Evolutionary conservation across 2,888 invertebrate species (phyloP), one percentile per base, ranked within the genome.

Genomic region (Adela reaumurella): DNA sequence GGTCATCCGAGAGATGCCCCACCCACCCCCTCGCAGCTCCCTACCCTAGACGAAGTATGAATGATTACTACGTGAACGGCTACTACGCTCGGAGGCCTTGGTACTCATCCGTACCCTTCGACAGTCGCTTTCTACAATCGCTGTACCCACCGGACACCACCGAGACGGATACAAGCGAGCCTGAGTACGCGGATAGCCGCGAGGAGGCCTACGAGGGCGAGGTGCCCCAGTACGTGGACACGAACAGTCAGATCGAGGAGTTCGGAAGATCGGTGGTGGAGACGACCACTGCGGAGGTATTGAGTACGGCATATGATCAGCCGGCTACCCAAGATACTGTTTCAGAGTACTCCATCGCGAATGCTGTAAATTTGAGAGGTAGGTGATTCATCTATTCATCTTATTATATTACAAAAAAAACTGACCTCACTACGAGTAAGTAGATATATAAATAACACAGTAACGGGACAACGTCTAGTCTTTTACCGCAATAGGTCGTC

Each of bases 351-450:
- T 72, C 73, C 1, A 63, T 74, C 35, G 69, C 74, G 48, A 74
- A 74, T 70, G 68, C 65, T 63, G 67, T 77, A 28, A 77, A 76
- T 60, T 64, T 72, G 52, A 70, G 76, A 69, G 77, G 77, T 77
- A 52, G 57, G 64, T 57, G 18, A 47, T 53, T 20, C 43, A 6
- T 24, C 24, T 24, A 24, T 24, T 24, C 8, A 8, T 8, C 4
- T 24, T 24, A 6, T 24, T 24, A 24, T 24, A 24, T 24, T 24
- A 24, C n/a, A n/a, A n/a, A n/a, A n/a, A n/a, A n/a, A n/a, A n/a
- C n/a, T n/a, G n/a, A n/a, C n/a, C n/a, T n/a, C n/a, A n/a, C n/a
- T n/a, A n/a, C n/a, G n/a, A n/a, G n/a, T n/a, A n/a, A n/a, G n/a
- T n/a, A n/a, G n/a, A n/a, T n/a, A n/a, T n/a, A n/a, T n/a, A n/a